Evolutionary conservation across 1,140 invertebrate genomes (phyloP).

Genomic region (Anagrus nilaparvatae): DNA sequence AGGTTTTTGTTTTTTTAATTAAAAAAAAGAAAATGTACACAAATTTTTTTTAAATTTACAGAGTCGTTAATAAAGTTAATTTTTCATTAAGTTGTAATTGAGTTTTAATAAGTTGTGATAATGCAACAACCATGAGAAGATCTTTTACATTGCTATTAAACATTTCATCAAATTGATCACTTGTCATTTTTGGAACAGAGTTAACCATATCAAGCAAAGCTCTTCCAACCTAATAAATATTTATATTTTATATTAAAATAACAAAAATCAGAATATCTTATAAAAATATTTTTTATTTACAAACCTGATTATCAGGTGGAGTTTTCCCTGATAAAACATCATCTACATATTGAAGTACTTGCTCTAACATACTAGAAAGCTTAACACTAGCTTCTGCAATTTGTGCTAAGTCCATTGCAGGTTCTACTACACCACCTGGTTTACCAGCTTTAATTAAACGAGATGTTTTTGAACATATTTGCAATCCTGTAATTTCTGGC

Average conservation of each 20-base stretch:
- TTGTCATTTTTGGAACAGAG: slow-evolving; percentile 80
- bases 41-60: slow-evolving; percentile 33
- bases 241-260: slow-evolving; percentile 5
- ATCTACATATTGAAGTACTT: slow-evolving; percentile 80
- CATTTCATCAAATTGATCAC: slow-evolving; percentile 88
- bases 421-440: slow-evolving; percentile 55
- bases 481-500: slow-evolving; percentile 76
- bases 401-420: slow-evolving; percentile 76
- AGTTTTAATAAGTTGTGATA: slow-evolving; percentile 91
- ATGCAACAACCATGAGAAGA: slow-evolving; percentile 89
- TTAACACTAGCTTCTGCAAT: slow-evolving; percentile 72
- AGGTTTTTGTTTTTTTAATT: slow-evolving; percentile 3
- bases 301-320: slow-evolving; percentile 58
- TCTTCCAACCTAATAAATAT: slow-evolving; percentile 54
- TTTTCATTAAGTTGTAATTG: slow-evolving; percentile 94
- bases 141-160: slow-evolving; percentile 95
- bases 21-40: neutral
- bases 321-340: slow-evolving; percentile 68
- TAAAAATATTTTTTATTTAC: neutral
- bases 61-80: slow-evolving; percentile 67
- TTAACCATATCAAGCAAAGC: slow-evolving; percentile 81
- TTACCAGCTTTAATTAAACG: slow-evolving; percentile 25
- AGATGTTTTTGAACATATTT: slow-evolving; percentile 67
- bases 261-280: neutral
- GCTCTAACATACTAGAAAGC: slow-evolving; percentile 65